Percentiles rank a stretch among this genome's conserved stretches.
phyloP scores from a whole-genome alignment of 2,888 invertebrate genomes.

The Chymomyza caudatula region DNA sequence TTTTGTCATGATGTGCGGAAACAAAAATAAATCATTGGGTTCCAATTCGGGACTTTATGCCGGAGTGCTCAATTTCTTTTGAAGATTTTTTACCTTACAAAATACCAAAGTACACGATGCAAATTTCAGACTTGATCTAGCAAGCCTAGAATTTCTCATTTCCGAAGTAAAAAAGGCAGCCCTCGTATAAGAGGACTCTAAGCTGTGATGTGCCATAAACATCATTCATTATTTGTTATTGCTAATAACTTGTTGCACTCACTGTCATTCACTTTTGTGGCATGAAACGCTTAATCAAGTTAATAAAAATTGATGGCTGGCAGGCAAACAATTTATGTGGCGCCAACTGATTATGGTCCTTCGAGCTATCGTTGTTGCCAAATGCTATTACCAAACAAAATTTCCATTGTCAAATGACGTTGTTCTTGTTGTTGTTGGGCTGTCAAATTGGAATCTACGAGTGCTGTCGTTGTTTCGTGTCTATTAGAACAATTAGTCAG shows the following conservation, averaged over 20 bases:
- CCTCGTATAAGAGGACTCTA: not conserved
- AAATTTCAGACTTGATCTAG: no score
- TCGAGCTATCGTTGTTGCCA: not conserved
- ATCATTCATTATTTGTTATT: not conserved
- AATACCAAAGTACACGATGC: no score
- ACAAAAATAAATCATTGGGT: no score
- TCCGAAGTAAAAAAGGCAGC: no score
- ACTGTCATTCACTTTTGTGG: constrained; percentile 6
- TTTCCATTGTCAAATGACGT: not conserved
- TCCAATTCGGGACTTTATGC: no score
- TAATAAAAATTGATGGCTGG: constrained; percentile 45
- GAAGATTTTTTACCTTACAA: no score
- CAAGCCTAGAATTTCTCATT: no score
- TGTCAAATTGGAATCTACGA: constrained; percentile 10
- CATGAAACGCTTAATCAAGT: constrained; percentile 49
- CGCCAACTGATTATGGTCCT: not conserved
- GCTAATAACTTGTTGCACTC: constrained; percentile 43
- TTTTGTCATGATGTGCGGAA: no score
- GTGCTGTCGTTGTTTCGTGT: not conserved
- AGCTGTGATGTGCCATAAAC: not conserved
- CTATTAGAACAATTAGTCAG: constrained; percentile 18
- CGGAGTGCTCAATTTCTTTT: no score
- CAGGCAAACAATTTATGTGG: constrained; percentile 35
- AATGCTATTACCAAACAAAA: not conserved
- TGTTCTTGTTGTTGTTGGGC: not conserved